Evolutionary conservation across 2,888 invertebrate genomes (phyloP), one percentile per base, ranked within the genome.

Genomic region (Mythimna ferrago): DNA sequence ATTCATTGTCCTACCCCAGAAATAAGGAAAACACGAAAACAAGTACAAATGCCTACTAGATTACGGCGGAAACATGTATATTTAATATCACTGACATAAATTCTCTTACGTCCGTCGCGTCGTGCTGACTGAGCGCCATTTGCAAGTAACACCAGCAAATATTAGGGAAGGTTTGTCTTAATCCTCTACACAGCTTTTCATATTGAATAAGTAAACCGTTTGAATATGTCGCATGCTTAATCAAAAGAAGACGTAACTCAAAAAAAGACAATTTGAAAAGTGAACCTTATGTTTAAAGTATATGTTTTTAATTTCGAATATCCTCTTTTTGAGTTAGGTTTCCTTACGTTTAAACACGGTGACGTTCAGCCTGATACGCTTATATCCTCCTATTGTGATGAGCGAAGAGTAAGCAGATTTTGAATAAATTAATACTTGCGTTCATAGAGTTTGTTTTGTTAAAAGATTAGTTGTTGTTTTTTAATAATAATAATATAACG

Each of bases 101-200:
- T 84, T 81, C 56, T 65, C 65, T 7, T 64, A 21, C 48, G 48
- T 19, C 48, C 16, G 48, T 48, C 48, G 48, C 21, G 73, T 61
- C 71, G 53, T 54, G 74, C 86, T 77, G 76, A 84, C 69, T 71
- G 65, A 82, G 76, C 85, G 61, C 64, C 73, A 54, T 57, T 77
- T 86, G 77, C 60, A 62, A 71, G 35, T 83, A 80, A 82, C 83
- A 71, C 63, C 63, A 61, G 64, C 64, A 62, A 78, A 86, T 83
- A 80, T 85, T 83, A 83, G 74, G 62, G 68, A n/a, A 54, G 54
- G 75, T 77, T 62, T 81, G 76, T 80, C 85, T 83, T 72, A 79
- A 84, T 84, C 84, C 78, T 73, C 73, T 21, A 82, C 72, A 81
- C 78, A 86, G 86, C 83, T 58, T 78, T 86, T 84, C 75, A 41